Evolutionary conservation across 2,888 invertebrate genomes (phyloP), one percentile per base, ranked within the genome.

Genomic region (Ochropleura leucogaster): DNA sequence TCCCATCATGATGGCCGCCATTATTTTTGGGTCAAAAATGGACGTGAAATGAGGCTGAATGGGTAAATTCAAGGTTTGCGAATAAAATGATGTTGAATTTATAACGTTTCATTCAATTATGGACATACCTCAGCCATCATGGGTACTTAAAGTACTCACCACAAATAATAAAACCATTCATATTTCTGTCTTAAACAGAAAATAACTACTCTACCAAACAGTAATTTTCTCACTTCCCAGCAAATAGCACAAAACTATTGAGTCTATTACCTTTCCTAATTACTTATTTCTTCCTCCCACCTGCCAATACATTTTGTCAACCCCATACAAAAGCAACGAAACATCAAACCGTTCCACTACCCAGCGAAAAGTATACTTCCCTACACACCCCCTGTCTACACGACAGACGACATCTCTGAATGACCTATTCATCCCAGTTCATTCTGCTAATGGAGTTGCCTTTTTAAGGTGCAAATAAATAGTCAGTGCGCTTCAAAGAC

Each of bases 381-480:
- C 73, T 62, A 65, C 63, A 76, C 77, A 49, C 46, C 74, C 80
- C 44, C 74, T 69, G 83, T 83, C 87, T 89, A 64, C 87, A 89
- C 91, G 87, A 88, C 62, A 88, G 88, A 77, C 88, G 87, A 88
- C 87, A 85, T 88, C 85, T 57, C 75, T 93, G 93, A 95, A 95
- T 94, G 93, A 93, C 93, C 94, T 90, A 93, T 95, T 95, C 95
- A 94, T 91, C 88, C 90, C 88, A 91, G 91, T 90, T 95, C 96
- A 95, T 95, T 95, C 92, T 91, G 86, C 95, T 96, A 96, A 96
- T 96, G 96, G 96, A 94, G 92, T 93, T 92, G 94, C 94, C 94
- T 95, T 95, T 94, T 95, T 89, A 92, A 93, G 92, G 93, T 94
- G 92, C 90, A 91, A 93, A 93, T 94, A 94, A 94, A 94, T 93